Evolutionary conservation across 2,888 invertebrate genomes (phyloP), one percentile per base, ranked within the genome.

Genomic region (Formica aserva): DNA sequence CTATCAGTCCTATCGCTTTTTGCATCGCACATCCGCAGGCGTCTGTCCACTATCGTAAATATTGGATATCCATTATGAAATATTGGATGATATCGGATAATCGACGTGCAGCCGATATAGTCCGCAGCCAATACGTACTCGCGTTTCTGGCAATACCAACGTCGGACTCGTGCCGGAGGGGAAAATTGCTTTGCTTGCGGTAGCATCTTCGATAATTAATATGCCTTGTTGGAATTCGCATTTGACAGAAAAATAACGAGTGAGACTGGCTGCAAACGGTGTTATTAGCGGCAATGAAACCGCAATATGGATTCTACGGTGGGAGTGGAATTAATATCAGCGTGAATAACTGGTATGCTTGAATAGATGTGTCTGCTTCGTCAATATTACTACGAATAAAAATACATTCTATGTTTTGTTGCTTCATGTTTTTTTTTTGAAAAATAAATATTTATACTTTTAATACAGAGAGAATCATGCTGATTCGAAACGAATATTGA

Each of bases 51-150:
- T 84, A 84, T 86, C 90, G 90, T 90, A 90, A 90, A 90, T 90
- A 90, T 90, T 90, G 90, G 89, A 91, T 89, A 91, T 90, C 90
- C 89, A 90, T 90, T 90, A 90, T 86, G 89, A 90, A 88, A 86
- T 90, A 90, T 87, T 88, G 88, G 82, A 74, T 75, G 87, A 83
- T 88, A 90, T 88, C 88, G 90, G 86, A 90, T 90, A 90, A 88
- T 90, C 86, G 89, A 85, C 83, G 84, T 35, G 82, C 65, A 74
- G 82, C 84, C 89, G 89, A 90, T 88, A 88, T 75, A 84, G 86
- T 60, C 62, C 72, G 82, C 45, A 71, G 32, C 74, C 82, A 82
- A 83, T 85, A 82, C 83, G 67, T 86, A 84, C 72, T 78, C 71
- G 35, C 84, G 74, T 83, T 80, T 83, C 83, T 80, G 72, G 65